Base-by-base conservation (phyloP, 2,113 vertebrate genomes). In the Lycaon pictus region DNA sequence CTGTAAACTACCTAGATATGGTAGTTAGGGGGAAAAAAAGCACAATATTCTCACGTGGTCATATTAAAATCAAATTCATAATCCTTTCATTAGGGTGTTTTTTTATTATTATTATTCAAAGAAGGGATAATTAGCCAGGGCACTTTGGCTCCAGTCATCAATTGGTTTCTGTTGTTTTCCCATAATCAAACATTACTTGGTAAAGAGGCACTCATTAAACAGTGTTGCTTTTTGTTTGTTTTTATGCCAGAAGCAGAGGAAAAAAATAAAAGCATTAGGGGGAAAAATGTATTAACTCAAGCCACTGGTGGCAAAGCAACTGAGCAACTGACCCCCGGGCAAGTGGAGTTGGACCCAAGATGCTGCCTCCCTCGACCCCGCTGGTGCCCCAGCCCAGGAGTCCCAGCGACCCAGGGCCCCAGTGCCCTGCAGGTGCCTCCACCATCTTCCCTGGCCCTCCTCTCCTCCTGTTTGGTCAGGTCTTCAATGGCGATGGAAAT, bases 401-500 rank as follows among this genome's bases (percentile, higher is more conserved):
- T 4, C 58, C 69, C 19, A 17, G 56, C 5, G 9, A 11, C 35
- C 71, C 1, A 43, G 43, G 43, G 43, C 43, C 43, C 43, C 43
- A 43, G 71, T 22, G 2, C 3, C 22, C 71, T 3, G 72, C 15
- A 0, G 23, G 72, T 4, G 27, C 76, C 60, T 13, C 55, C 62
- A 19, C 8, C 7, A 2, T 22, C 20, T 3, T 0, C 22, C 27
- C 32, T 0, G 2, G 43, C 13, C 29, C 35, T 4, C 16, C 48
- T 25, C 12, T 0, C 76, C 71, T 55, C 86, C 51, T 0, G 62
- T 90, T 65, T 43, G 11, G 53, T 22, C 35, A 13, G 60, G n/a
- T 79, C 69, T 82, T 56, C 88, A 90, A 85, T 92, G 91, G 80
- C n/a, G 23, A 77, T 12, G 60, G 37, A 92, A 87, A 86, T 58